Evolutionary conservation across 1,140 invertebrate genomes (phyloP), one percentile per base, ranked within the genome.

Genomic region (Ridgeia piscesae): DNA sequence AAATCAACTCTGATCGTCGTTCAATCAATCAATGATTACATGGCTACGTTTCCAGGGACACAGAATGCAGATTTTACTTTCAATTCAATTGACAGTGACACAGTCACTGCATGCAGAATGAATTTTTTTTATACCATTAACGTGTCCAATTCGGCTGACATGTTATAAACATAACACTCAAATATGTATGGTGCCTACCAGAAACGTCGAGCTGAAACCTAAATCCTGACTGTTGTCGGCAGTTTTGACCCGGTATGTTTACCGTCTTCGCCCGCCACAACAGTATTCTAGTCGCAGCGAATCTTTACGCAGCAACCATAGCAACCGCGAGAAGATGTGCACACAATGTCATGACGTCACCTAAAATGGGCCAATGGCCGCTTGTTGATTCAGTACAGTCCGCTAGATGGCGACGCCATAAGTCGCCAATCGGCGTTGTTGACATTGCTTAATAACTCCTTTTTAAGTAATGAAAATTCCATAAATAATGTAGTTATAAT

Each of bases 301-400:
- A 77, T 77, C 58, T 77, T 77, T 77, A 77, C 58, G 27, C 58
- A 77, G 58, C 58, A 77, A 77, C 58, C 35, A 90, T 90, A 90
- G 89, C 89, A 90, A 90, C 89, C 89, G 89, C 89, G 34, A 33
- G 34, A 89, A 90, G 34, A 90, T 90, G 89, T 90, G 89, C 89
- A 90, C 89, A 90, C 35, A 27, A 33, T 34, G 21, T 2, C 35
- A 90, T 90, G 89, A 90, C 89, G 89, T 90, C 89, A 90, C 89
- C 9, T 2, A 34, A 27, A 33, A n/a, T n/a, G n/a, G n/a, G n/a
- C n/a, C n/a, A n/a, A 90, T 42, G 35, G 6, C n/a, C 31, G 1
- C 17, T 89, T 90, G 33, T 90, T 34, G 9, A 14, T 90, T 42
- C n/a, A 33, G 17, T 34, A 14, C 9, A 90, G n/a, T 90, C 89